Base-by-base conservation (phyloP, 2,888 invertebrate genomes). In the Smittia sp. region DNA sequence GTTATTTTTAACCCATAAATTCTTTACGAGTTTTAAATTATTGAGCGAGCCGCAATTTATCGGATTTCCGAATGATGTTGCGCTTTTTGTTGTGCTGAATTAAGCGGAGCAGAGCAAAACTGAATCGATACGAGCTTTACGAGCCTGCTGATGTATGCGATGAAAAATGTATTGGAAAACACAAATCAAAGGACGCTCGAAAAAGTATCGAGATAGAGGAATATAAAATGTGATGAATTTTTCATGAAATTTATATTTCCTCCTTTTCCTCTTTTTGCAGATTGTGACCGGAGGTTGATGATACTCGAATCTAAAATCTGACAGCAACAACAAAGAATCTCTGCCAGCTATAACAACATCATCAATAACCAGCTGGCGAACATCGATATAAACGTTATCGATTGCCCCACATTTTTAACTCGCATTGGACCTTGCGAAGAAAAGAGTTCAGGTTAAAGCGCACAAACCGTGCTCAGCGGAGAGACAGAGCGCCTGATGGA, bases 51-150 rank as follows among this genome's bases (percentile, higher is more conserved):
- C 63, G 15, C 63, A 63, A 63, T 63, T 63, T 27, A 63, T 63
- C 63, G 63, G 63, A 63, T 63, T 63, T 63, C 63, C 63, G 63
- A n/a, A 22, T 63, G 22, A 27, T 58, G 58, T 63, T 63, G 1
- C 11, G 4, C 63, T 24, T 46, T 15, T 46, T 46, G 46, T 58
- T 13, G 18, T 46, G 20, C 18, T 58, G 20, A 4, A 20, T 58
- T 22, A 18, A 58, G 9, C 52, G 15, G 4, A 4, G 22, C 58
- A 58, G 6, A 1, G 22, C 18, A 58, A 13, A 11, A 11, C 18
- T 22, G 2, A 22, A 58, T 58, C 58, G 58, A 20, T 58, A 58
- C 3, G 58, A 58, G 46, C 15, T 6, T 58, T 58, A 58, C 58
- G 58, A 58, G 58, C 58, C 13, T 58, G 24, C 20, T 58, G 24